Evolutionary conservation across 1,140 invertebrate genomes (phyloP).

Genomic region (Penaeus japonicus): DNA sequence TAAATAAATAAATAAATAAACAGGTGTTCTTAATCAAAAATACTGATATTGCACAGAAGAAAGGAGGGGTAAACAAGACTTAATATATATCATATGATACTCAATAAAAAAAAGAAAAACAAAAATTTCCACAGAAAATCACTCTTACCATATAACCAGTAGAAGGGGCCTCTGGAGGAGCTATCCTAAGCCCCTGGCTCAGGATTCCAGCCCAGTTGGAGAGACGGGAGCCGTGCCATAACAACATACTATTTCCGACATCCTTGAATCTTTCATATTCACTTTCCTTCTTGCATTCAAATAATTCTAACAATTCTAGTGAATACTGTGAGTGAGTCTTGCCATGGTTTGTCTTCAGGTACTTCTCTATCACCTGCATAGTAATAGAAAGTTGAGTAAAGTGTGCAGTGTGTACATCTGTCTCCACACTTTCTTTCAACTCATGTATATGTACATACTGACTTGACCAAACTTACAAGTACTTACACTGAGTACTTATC

Average conservation of each 20-base stretch:
- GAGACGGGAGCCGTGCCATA: constrained; percentile 72
- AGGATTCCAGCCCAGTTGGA: constrained; percentile 72
- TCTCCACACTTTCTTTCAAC: neutral
- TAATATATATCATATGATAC: neutral
- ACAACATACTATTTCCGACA: constrained; percentile 63
- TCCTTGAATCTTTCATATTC: constrained; percentile 61
- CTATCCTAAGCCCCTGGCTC: constrained; percentile 71
- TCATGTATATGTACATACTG: neutral
- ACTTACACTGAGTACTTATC: too few species aligned
- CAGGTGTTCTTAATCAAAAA: neutral
- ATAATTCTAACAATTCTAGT: constrained; percentile 64
- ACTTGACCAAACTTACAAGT: too few species aligned
- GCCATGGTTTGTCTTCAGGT: constrained; percentile 65
- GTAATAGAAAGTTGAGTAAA: constrained; percentile 31
- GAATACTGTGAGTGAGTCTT: constrained; percentile 65
- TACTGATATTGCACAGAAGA: neutral
- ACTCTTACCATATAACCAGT: constrained; percentile 71
- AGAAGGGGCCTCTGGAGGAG: constrained; percentile 68
- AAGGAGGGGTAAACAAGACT: neutral
- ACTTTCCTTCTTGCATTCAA: constrained; percentile 59
- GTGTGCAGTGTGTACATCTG: neutral
- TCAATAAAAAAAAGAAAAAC: constrained; percentile 11
- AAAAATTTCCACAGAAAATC: neutral
- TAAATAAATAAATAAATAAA: neutral
- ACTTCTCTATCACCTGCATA: constrained; percentile 64